These are phyloP conservation scores for Epirrhoe alternata DNA, from an alignment of 2,888 invertebrate species.

Conservation along the genomic window DNA sequence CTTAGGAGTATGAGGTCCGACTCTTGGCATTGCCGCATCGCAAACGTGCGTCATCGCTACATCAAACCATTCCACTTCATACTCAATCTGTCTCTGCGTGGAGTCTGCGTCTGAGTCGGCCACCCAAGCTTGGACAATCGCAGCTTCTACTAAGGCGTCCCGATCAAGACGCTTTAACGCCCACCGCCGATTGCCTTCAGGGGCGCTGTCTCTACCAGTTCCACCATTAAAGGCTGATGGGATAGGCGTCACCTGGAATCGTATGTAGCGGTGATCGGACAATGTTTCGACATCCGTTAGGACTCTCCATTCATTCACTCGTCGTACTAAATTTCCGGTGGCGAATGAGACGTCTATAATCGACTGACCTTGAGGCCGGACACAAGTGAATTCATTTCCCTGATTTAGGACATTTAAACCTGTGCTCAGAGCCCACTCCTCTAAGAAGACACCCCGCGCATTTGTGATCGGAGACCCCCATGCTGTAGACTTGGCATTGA, in stretches of 20 bases:
- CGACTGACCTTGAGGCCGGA: conserved; percentile 1
- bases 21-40: conserved; percentile 9
- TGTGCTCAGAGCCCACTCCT: background rate
- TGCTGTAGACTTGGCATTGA: too few species aligned
- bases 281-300: background rate
- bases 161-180: background rate
- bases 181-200: background rate
- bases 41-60: background rate
- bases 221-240: background rate
- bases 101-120: background rate
- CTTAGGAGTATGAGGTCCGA: background rate
- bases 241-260: background rate
- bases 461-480: background rate
- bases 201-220: background rate
- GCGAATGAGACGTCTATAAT: background rate
- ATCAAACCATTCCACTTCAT: conserved; percentile 1
- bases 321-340: background rate
- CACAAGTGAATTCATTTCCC: background rate
- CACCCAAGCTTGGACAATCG: conserved; percentile 1
- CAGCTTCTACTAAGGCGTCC: background rate
- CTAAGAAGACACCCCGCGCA: background rate
- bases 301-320: background rate
- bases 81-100: background rate
- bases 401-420: background rate
- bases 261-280: conserved; percentile 6